Evolutionary conservation across 2,888 invertebrate genomes (phyloP).

Genomic region (Amorpha juglandis): DNA sequence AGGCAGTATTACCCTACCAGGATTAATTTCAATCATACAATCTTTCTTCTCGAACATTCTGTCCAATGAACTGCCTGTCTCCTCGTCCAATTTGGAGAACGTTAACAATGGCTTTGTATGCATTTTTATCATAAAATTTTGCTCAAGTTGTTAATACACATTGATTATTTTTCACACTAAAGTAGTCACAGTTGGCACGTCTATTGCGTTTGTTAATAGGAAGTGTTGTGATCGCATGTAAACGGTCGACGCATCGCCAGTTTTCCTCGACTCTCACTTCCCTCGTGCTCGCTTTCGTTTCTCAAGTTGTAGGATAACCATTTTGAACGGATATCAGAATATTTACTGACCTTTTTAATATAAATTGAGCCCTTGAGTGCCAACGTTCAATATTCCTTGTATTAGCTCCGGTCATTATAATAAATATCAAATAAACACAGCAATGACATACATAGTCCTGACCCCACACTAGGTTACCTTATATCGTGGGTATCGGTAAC

Average conservation of each 20-base stretch:
- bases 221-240: constrained; percentile 65
- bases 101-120: constrained; percentile 68
- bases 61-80: constrained; percentile 85
- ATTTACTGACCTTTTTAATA: background rate
- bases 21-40: constrained; percentile 89
- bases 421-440: no score
- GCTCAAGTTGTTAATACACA: background rate
- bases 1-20: constrained; percentile 88
- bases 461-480: no score
- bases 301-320: constrained; percentile 41
- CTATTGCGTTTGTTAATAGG: constrained; percentile 43
- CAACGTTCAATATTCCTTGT: no score
- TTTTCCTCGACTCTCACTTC: constrained; percentile 62
- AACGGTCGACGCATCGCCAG: constrained; percentile 36
- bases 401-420: no score
- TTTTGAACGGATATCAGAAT: background rate
- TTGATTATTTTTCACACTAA: constrained; percentile 16
- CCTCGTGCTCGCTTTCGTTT: constrained; percentile 60
- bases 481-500: no score
- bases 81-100: constrained; percentile 86
- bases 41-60: constrained; percentile 87
- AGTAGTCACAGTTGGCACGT: constrained; percentile 37
- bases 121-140: constrained; percentile 52
- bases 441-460: no score
- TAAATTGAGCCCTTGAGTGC: background rate